phyloP scores from a whole-genome alignment of 2,888 invertebrate species.

The Geotrupes spiniger region DNA sequence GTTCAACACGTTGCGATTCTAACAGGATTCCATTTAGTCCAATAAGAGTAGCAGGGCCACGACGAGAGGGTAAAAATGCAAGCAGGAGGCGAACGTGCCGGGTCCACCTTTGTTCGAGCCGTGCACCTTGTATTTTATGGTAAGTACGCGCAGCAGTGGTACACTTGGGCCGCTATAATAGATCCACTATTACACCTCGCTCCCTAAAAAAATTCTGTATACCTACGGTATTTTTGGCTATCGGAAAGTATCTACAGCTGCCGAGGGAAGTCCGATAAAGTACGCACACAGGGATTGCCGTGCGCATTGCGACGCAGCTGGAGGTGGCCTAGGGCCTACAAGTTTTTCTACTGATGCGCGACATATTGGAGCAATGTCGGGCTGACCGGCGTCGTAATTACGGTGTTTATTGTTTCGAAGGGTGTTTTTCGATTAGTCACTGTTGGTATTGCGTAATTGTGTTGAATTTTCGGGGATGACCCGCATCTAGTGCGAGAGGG shows the following conservation, averaged over 20 bases:
- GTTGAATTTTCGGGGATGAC: no score
- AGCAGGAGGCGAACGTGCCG: slow-evolving; percentile 3
- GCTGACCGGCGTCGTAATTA: slow-evolving; percentile 18
- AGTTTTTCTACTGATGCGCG: slow-evolving; percentile 26
- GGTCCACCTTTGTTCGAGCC: slow-evolving; percentile 9
- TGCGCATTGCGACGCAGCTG: slow-evolving; percentile 28
- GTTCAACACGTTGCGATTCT: slow-evolving; percentile 31
- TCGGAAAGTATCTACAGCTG: slow-evolving; percentile 30
- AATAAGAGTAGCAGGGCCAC: slow-evolving; percentile 25
- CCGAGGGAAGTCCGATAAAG: slow-evolving; percentile 25
- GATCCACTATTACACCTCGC: slow-evolving; percentile 19
- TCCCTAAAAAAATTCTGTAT: slow-evolving; percentile 6
- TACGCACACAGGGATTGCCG: slow-evolving; percentile 22
- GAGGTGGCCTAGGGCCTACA: slow-evolving; percentile 3
- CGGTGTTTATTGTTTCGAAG: slow-evolving; percentile 2
- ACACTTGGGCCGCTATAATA: background rate
- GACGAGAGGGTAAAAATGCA: slow-evolving; percentile 13
- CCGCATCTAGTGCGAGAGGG: no score
- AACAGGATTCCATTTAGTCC: slow-evolving; percentile 30
- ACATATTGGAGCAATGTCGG: slow-evolving; percentile 25
- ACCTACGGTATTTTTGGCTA: slow-evolving; percentile 27
- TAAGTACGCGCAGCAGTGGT: background rate
- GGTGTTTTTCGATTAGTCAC: slow-evolving; percentile 6
- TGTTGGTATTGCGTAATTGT: background rate
- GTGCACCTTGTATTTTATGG: slow-evolving; percentile 16